These are phyloP conservation scores for Chauna torquata DNA, from an alignment of 2,113 vertebrate species.

Conservation along the genomic window DNA sequence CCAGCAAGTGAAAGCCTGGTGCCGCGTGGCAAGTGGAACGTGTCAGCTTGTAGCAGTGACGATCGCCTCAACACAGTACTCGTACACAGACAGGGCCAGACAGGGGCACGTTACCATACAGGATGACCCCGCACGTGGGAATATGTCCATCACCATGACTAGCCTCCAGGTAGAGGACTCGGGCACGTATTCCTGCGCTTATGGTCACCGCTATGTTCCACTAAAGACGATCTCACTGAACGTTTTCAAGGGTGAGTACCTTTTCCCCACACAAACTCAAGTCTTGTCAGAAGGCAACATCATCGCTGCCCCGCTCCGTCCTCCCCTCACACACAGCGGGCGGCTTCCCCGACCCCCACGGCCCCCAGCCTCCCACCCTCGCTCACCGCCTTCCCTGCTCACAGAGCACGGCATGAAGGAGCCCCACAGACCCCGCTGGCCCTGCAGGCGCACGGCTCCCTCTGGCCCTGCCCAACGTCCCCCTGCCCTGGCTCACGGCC, in stretches of 20 bases:
- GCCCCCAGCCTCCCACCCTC: background rate
- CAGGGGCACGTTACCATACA: accelerated
- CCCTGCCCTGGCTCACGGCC: background rate
- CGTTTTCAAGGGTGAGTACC: slow-evolving; percentile 68
- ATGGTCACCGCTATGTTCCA: accelerated
- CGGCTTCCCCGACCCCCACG: accelerated
- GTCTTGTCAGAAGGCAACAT: background rate
- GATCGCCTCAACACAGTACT: background rate
- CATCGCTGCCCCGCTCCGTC: background rate
- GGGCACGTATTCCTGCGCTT: slow-evolving; percentile 28
- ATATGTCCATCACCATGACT: slow-evolving; percentile 20
- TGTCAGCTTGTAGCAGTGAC: accelerated
- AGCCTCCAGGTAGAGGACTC: slow-evolving; percentile 64
- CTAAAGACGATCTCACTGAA: slow-evolving; percentile 18
- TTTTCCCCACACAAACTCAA: background rate
- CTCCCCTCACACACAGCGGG: background rate
- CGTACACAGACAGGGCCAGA: accelerated
- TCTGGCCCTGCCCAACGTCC: background rate
- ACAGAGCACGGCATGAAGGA: background rate
- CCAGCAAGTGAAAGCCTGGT: background rate
- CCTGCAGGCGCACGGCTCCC: background rate
- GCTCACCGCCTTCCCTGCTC: accelerated
- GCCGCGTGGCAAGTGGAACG: accelerated
- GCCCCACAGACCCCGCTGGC: background rate
- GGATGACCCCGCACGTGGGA: accelerated